Conservation (phyloP, 92 coral and sea anemone species). For the Parazoanthus swiftii region DNA sequence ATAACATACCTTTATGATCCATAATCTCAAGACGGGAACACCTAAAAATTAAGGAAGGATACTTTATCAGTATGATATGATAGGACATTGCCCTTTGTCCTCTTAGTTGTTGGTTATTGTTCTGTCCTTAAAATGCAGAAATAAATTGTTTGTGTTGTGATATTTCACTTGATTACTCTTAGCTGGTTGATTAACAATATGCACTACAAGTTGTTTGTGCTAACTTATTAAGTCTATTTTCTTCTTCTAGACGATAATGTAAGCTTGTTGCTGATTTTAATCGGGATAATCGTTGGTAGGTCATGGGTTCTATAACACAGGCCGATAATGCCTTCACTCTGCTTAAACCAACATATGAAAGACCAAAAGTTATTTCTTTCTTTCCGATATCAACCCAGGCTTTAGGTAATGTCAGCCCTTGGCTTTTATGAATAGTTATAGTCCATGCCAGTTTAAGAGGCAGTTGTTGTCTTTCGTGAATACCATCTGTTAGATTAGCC, state of each 20-base stretch:
- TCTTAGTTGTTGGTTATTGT: conserved; percentile 43
- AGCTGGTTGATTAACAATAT: conserved; percentile 41
- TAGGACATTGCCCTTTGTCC: conserved; percentile 38
- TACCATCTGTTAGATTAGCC: conserved; percentile 31
- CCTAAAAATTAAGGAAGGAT: conserved; percentile 38
- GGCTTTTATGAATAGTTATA: conserved; percentile 38
- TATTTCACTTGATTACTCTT: conserved; percentile 43
- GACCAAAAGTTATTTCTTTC: conserved; percentile 34
- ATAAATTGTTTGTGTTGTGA: conserved; percentile 33
- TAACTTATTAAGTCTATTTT: conserved; percentile 40
- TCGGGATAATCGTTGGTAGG: conserved; percentile 41
- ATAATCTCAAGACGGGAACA: conserved; percentile 38
- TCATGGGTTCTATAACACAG: conserved; percentile 27
- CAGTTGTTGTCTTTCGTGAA: conserved; percentile 40
- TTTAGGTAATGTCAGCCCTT: conserved; percentile 38
- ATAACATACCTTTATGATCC: conserved; percentile 38
- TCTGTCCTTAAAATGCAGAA: conserved; percentile 42
- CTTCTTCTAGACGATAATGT: conserved; percentile 41
- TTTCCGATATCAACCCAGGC: conserved; percentile 39
- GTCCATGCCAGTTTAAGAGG: conserved; percentile 40
- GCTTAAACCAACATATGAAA: conserved; percentile 35
- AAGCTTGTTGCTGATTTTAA: conserved; percentile 38
- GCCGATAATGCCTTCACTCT: conserved; percentile 37
- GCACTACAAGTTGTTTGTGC: conserved; percentile 35
- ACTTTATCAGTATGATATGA: conserved; percentile 43